phyloP scores from a whole-genome alignment of 2,113 vertebrate species.

The Zingel zingel region DNA sequence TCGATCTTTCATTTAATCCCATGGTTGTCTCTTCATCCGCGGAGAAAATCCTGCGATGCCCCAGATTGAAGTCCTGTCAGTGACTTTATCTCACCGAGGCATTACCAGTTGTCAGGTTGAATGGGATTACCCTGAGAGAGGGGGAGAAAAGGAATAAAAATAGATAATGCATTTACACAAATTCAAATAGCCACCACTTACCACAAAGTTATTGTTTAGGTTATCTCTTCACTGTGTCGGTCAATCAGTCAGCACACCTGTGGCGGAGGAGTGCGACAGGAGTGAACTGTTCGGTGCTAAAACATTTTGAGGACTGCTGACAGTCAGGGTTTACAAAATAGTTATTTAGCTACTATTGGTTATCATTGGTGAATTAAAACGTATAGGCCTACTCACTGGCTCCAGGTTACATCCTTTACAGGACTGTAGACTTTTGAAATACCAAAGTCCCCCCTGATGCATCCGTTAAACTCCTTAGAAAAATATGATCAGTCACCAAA shows the following conservation, averaged over 20 bases:
- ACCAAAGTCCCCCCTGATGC: background rate
- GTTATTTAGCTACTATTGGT: background rate
- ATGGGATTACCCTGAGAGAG: slow-evolving; percentile 66
- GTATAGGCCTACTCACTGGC: background rate
- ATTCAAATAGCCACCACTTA: background rate
- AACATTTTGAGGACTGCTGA: slow-evolving; percentile 1
- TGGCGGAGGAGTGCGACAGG: background rate
- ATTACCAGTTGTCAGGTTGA: slow-evolving; percentile 77
- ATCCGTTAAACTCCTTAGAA: background rate
- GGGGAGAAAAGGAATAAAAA: background rate
- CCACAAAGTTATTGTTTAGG: background rate
- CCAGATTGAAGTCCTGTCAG: slow-evolving; percentile 84
- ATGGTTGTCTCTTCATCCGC: slow-evolving; percentile 81
- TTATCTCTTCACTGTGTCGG: background rate
- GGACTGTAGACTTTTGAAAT: background rate
- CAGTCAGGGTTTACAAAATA: background rate
- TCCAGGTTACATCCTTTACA: background rate
- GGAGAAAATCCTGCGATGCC: slow-evolving; percentile 84
- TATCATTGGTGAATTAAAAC: background rate
- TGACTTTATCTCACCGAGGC: slow-evolving; percentile 71
- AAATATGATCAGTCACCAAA: background rate
- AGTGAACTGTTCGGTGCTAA: slow-evolving; percentile 79
- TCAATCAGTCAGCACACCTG: background rate
- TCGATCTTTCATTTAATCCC: slow-evolving; percentile 78
- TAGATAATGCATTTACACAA: background rate